Conservation (phyloP, 2,113 vertebrate species). For the Clarias magur region DNA sequence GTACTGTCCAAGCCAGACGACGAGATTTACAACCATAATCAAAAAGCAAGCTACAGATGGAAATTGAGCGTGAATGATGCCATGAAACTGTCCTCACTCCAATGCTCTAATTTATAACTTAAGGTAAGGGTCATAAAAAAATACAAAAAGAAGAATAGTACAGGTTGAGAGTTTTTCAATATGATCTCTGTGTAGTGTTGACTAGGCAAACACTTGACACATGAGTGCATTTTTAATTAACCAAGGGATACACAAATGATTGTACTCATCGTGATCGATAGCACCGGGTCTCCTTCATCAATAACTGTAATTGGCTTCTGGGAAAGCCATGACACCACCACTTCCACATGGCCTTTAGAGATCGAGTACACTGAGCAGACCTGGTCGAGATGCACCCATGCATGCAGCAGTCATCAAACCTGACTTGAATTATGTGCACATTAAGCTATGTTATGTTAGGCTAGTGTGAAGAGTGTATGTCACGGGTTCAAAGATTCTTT, state of each 20-base stretch:
- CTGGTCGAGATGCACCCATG: conserved; percentile 71
- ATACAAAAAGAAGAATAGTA: conserved; percentile 46
- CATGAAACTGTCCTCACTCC: conserved; percentile 70
- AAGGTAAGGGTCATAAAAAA: conserved; percentile 58
- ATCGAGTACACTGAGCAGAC: conserved; percentile 61
- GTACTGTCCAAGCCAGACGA: conserved; percentile 34
- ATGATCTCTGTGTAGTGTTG: conserved; percentile 56
- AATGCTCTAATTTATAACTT: conserved; percentile 72
- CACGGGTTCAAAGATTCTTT: background rate
- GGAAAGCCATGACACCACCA: conserved; percentile 37
- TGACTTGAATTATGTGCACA: conserved; percentile 18
- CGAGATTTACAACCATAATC: conserved; percentile 79
- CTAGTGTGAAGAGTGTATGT: background rate
- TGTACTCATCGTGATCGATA: conserved; percentile 64
- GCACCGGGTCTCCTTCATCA: conserved; percentile 58
- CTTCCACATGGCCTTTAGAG: conserved; percentile 36
- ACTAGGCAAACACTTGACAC: conserved; percentile 33
- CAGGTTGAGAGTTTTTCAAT: conserved; percentile 53
- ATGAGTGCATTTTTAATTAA: conserved; percentile 62
- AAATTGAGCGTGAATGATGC: conserved; percentile 78
- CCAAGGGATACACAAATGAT: conserved; percentile 60
- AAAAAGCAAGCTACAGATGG: conserved; percentile 67
- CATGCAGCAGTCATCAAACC: conserved; percentile 62
- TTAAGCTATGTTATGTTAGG: conserved; percentile 21
- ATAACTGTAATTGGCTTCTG: conserved; percentile 65